Evolutionary conservation across 2,888 invertebrate species (phyloP), one percentile per base, ranked within the genome.

Genomic region (Odontothrips loti): DNA sequence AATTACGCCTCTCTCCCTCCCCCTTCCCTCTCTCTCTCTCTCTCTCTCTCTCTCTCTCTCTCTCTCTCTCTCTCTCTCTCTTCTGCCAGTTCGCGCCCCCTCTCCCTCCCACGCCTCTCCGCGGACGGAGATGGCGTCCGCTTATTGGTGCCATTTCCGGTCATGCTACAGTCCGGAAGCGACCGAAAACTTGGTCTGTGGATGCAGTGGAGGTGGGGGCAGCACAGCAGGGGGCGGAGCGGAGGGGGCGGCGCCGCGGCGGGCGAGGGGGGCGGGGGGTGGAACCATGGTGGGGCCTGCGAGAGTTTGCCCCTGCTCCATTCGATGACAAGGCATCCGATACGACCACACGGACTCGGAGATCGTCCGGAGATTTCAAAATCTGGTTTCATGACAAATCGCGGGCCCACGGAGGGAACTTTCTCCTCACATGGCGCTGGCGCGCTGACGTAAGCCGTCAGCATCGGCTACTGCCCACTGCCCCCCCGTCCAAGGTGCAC

Each of bases 91-190:
- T 58, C 58, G 17, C 58, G 17, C 17, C 15, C 58, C n/a, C 17
- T 15, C 58, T 15, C 58, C n/a, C 58, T 58, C 58, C n/a, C 58
- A 17, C 15, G 11, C 58, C 58, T 58, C 58, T 58, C 58, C 2
- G 6, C 58, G 58, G 58, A 0, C 58, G n/a, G 58, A 58, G 58
- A 58, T 58, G 58, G 58, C 58, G 58, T 58, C 58, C 58, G 58
- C 58, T 58, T 58, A 58, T 58, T 58, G 58, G 58, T 58, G 58
- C 58, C 58, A 58, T 58, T 58, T 58, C 58, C 58, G 58, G 58
- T 58, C 58, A 58, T 58, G 58, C 58, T n/a, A 20, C 58, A 58
- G 58, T 58, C 58, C 58, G 58, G 58, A 58, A 58, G 58, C 58
- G 58, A 58, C 58, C 58, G 58, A 58, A 58, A 58, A 58, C 58